Conservation (phyloP, 2,888 invertebrate species). For the Hypomecis punctinalis region DNA sequence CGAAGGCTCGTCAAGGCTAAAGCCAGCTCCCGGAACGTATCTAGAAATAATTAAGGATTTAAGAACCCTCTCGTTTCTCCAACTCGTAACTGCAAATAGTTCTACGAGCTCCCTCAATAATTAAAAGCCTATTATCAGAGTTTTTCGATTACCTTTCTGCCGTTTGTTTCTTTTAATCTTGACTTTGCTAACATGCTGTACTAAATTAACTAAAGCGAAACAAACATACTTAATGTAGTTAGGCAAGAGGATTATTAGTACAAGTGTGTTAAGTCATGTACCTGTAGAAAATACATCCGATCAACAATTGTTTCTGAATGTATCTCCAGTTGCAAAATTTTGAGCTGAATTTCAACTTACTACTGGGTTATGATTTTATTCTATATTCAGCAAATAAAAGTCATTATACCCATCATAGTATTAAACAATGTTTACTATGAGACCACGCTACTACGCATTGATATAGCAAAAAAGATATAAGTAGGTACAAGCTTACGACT, state of each 20-base stretch:
- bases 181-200: constrained; percentile 14
- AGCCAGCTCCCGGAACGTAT: constrained; percentile 18
- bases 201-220: constrained; percentile 19
- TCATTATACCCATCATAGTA: no score
- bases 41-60: constrained; percentile 33
- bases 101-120: constrained; percentile 29
- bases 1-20: constrained; percentile 29
- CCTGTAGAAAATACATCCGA: no score
- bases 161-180: constrained; percentile 14
- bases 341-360: no score
- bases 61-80: constrained; percentile 15
- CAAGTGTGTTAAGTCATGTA: background rate
- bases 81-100: constrained; percentile 31
- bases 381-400: no score
- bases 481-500: no score
- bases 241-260: background rate
- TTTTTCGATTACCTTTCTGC: constrained; percentile 27
- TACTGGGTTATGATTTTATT: no score
- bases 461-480: no score
- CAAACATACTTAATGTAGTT: constrained; percentile 5
- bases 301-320: no score
- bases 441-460: no score
- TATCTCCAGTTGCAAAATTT: no score
- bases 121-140: constrained; percentile 32
- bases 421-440: no score